Evolutionary conservation across 2,797 vertebrate genomes (phyloP), one percentile per base, ranked within the genome.

Genomic region (Darevskia mixta): DNA sequence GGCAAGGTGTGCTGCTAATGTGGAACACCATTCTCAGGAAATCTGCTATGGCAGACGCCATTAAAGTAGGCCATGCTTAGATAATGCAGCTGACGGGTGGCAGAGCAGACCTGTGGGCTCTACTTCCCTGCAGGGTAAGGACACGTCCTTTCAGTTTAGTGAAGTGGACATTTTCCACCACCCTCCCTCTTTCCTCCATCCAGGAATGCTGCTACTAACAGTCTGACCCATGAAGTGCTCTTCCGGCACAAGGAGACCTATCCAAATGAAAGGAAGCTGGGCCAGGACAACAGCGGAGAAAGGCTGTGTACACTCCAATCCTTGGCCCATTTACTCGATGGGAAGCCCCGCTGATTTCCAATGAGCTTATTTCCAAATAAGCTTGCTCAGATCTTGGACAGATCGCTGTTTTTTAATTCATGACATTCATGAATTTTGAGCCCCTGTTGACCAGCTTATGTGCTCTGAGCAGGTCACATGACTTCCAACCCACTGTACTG

Each of bases 71-170:
- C 32, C 72, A 49, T 76, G 43, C 58, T 87, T 80, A 80, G 35
- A 76, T 77, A 69, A 82, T 61, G 45, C 71, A 80, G 61, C 43
- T 85, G 80, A 86, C 35, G 81, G 49, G 49, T 71, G 32, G 61
- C 82, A 58, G 43, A 64, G 38, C 8, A 75, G 64, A 69, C 73
- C 69, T n/a, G 11, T 10, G 41, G 58, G 61, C 82, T 32, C 32
- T 23, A 29, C 15, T 45, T 84, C 80, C 71, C 78, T 87, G 43
- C 29, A 81, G 69, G 45, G 79, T 29, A 66, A 72, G 13, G n/a
- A 38, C 29, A 69, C 45, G 76, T 69, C 35, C 20, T 41, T 85
- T 89, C 71, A 25, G 20, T 86, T 81, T 32, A 61, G 35, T 58
- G 25, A 79, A 18, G 35, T n/a, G 3, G 18, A 61, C 35, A 7